Evolutionary conservation across 2,113 vertebrate genomes (phyloP).

Genomic region (Cavia aperea): DNA sequence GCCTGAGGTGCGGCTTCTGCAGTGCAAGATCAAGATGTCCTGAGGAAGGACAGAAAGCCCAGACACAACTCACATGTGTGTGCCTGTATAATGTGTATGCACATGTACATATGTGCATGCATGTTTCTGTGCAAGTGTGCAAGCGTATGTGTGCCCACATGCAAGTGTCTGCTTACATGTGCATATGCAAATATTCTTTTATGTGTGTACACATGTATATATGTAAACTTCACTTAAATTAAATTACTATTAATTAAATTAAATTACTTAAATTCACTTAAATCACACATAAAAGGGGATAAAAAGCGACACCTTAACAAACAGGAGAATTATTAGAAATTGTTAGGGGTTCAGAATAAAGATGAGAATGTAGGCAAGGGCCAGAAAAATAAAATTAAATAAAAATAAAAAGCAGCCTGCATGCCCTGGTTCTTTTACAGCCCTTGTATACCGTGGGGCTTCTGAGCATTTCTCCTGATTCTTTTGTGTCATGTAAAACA

Average conservation of each 20-base stretch:
- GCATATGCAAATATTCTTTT: not conserved
- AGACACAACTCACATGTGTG: not conserved
- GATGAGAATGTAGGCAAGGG: not conserved
- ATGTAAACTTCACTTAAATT: not conserved
- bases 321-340: conserved; percentile 10
- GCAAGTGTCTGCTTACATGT: not conserved
- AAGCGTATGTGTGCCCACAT: rapidly evolving
- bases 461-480: not conserved
- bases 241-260: not conserved
- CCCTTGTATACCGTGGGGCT: not conserved
- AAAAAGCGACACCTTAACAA: not conserved
- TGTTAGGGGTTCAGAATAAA: not conserved
- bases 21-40: not conserved
- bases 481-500: not conserved
- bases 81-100: too few species aligned
- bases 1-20: not conserved
- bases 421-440: not conserved
- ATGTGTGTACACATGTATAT: not conserved
- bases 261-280: not conserved
- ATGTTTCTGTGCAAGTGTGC: too few species aligned
- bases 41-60: not conserved
- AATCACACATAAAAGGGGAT: not conserved
- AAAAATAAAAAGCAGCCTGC: not conserved
- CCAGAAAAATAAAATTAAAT: not conserved
- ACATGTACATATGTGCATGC: rapidly evolving